Percentiles rank a stretch among this genome's conserved stretches.
phyloP scores from a whole-genome alignment of 2,888 invertebrate genomes.

The Tachystola acroxantha region DNA sequence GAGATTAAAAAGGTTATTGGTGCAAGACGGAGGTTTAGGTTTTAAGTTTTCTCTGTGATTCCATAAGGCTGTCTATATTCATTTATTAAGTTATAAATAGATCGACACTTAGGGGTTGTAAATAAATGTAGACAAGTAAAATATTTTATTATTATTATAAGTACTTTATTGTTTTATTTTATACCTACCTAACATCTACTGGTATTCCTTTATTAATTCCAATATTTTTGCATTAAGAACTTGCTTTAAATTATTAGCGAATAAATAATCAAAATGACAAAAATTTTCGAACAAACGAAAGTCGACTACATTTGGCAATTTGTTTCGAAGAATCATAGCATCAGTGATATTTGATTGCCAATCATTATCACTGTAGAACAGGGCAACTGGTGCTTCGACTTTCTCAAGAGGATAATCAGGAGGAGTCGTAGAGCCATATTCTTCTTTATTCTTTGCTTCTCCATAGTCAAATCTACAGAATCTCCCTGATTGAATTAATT shows the following conservation, averaged over 20 bases:
- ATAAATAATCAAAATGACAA: constrained; percentile 31
- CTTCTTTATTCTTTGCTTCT: constrained; percentile 15
- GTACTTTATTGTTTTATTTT: too few species aligned
- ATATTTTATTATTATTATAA: too few species aligned
- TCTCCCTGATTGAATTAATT: constrained; percentile 19
- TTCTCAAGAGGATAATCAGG: constrained; percentile 23
- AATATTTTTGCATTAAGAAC: constrained; percentile 16
- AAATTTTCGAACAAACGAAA: constrained; percentile 21
- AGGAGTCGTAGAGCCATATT: constrained; percentile 19
- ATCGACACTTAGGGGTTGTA: too few species aligned
- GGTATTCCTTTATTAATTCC: constrained; percentile 1
- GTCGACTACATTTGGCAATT: constrained; percentile 22
- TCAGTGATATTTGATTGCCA: constrained; percentile 21
- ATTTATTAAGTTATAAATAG: neutral
- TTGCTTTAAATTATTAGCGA: constrained; percentile 21
- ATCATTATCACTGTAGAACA: constrained; percentile 27
- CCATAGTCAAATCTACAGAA: constrained; percentile 32
- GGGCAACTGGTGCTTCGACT: constrained; percentile 21
- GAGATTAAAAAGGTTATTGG: too few species aligned
- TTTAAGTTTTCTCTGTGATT: neutral
- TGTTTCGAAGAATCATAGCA: constrained; percentile 16
- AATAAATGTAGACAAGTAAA: too few species aligned
- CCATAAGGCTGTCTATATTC: neutral
- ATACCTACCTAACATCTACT: neutral
- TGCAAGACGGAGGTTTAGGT: too few species aligned